Evolutionary conservation across 2,797 vertebrate species (phyloP).

Genomic region (Neosalanx taihuensis): DNA sequence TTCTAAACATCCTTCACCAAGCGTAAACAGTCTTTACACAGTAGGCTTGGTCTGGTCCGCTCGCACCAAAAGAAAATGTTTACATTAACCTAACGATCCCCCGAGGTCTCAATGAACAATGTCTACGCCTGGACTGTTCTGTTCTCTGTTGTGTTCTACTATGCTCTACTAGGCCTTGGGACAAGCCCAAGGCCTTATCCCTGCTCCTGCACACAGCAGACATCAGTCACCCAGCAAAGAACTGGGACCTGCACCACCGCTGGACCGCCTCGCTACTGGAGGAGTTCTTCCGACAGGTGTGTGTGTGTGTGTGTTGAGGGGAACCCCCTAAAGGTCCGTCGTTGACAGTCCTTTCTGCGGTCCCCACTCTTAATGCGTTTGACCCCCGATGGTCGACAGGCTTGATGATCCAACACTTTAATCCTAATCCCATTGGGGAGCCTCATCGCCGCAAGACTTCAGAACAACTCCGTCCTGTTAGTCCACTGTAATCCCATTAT

Average conservation of each 20-base stretch:
- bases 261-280: slow-evolving; percentile 97
- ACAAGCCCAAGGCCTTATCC: slow-evolving; percentile 97
- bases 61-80: no score
- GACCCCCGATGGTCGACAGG: not conserved
- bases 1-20: not conserved
- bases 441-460: not conserved
- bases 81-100: no score
- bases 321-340: no score
- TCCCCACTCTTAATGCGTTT: no score
- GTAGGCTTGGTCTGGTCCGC: not conserved
- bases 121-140: not conserved
- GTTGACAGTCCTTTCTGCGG: no score
- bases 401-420: not conserved
- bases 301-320: not conserved
- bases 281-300: slow-evolving; percentile 97
- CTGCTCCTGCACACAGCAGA: slow-evolving; percentile 96
- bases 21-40: not conserved
- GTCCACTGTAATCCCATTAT: not conserved
- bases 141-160: not conserved
- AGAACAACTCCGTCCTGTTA: not conserved
- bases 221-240: slow-evolving; percentile 97
- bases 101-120: not conserved
- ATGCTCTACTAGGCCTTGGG: no score
- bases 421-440: slow-evolving; percentile 2
- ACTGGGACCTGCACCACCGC: slow-evolving; percentile 92